Conservation (phyloP, 2,888 invertebrate species). For the Ferdinandea cuprea region DNA sequence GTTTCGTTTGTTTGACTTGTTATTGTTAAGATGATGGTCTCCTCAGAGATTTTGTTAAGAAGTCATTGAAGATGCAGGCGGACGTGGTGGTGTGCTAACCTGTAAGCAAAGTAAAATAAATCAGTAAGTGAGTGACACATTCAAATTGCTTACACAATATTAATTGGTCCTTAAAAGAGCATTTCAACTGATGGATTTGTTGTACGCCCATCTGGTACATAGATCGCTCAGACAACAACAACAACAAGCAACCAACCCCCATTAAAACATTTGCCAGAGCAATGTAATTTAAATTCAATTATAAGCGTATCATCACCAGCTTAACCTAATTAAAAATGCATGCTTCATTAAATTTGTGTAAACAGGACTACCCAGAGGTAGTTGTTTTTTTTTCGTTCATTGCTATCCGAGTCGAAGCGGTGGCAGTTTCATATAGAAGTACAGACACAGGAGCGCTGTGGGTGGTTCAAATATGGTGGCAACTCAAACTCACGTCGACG, state of each 20-base stretch:
- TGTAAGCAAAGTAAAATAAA: slow-evolving; percentile 22
- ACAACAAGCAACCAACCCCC: no score
- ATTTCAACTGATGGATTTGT: not conserved
- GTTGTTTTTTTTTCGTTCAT: not conserved
- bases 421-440: no score
- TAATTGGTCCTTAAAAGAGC: not conserved
- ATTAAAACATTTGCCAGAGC: not conserved
- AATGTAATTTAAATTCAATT: slow-evolving; percentile 54
- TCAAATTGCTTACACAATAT: not conserved
- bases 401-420: no score
- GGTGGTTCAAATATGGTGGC: not conserved
- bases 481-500: no score
- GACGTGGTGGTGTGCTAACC: not conserved
- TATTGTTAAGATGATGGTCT: not conserved
- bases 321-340: slow-evolving; percentile 57
- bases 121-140: not conserved
- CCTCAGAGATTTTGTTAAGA: not conserved
- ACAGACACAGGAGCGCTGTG: not conserved
- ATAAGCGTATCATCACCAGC: slow-evolving; percentile 47
- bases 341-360: slow-evolving; percentile 59
- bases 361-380: slow-evolving; percentile 19
- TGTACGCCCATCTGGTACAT: no score
- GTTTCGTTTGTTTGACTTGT: slow-evolving; percentile 8
- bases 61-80: not conserved
- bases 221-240: not conserved